Base-by-base conservation (phyloP, 1,140 invertebrate species). In the Drosophila quadrilineata region DNA sequence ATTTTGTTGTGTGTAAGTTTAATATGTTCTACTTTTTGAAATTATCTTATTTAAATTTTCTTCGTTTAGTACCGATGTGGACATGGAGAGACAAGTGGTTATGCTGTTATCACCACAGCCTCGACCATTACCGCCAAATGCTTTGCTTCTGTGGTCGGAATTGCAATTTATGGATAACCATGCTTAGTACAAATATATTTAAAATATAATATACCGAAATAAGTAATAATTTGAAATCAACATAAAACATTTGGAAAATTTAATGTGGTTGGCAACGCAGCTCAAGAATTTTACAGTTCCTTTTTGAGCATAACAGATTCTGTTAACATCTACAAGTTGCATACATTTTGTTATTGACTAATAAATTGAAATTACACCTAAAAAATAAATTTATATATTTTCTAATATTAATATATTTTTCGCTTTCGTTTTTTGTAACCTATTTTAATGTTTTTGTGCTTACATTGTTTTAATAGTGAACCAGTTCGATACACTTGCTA, bases 51-150 rank as follows among this genome's bases (percentile, higher is more conserved):
- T 65, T 12, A 0, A 3, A 4, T 16, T 4, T 21, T 3, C 1
- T 3, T 26, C 69, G 68, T 79, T 91, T 91, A 98, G 97, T 0
- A 98, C 97, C 3, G 95, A 95, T 62, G 95, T 98, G 17, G 96
- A 99, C 88, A 93, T 94, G 71, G 96, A 98, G 35, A 92, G 95
- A 56, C 95, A 97, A 90, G 93, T 92, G 0, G 91, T 98, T 36
- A 98, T 96, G 43, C 92, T 99, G 2, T 91, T 99, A 6, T 98
- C 97, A 1, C 98, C 98, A 5, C 96, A 98, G 89, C 96, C 97
- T 10, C 92, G 96, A 60, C 97, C 97, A 10, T 88, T 99, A 29
- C 98, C 97, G 9, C 97, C 97, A 21, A 95, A 95, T 89, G 94
- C 94, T 1, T 90, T 97, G 43, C 89, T 97, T 10, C 88, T 96